A percentile compares a stretch with the other conserved stretches of the same genome.
These are phyloP conservation scores for Xanthia icteritia DNA, from an alignment of 2,888 invertebrate species.

Conservation along the genomic window DNA sequence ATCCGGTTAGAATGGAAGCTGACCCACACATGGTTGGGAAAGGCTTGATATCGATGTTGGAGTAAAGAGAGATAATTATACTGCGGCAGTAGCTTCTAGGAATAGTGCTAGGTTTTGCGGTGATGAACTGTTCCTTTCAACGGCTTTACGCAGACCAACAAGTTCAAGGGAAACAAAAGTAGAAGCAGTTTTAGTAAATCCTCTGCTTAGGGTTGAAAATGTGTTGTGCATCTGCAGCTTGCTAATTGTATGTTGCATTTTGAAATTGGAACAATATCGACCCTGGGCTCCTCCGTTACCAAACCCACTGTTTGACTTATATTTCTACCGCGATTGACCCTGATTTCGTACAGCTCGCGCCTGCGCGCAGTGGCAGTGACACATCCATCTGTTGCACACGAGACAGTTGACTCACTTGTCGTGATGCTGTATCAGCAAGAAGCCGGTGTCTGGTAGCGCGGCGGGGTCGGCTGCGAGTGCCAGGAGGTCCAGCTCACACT, in stretches of 20 bases:
- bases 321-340: neutral
- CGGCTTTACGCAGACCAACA: too few species aligned
- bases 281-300: neutral
- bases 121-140: neutral
- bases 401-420: slow-evolving; percentile 85
- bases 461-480: slow-evolving; percentile 95
- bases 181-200: neutral
- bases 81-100: neutral
- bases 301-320: neutral
- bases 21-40: too few species aligned
- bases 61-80: neutral
- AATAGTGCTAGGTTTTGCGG: neutral
- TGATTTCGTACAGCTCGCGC: neutral
- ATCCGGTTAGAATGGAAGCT: too few species aligned
- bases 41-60: neutral
- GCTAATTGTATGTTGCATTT: neutral
- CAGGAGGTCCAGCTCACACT: slow-evolving; percentile 98
- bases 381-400: neutral
- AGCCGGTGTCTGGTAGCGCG: slow-evolving; percentile 94
- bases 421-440: slow-evolving; percentile 96
- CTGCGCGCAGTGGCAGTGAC: neutral
- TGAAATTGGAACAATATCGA: neutral
- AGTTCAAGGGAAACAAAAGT: neutral
- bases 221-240: neutral
- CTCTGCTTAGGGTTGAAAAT: neutral